Conservation (phyloP, 2,113 vertebrate species). For the Mormoops blainvillei region DNA sequence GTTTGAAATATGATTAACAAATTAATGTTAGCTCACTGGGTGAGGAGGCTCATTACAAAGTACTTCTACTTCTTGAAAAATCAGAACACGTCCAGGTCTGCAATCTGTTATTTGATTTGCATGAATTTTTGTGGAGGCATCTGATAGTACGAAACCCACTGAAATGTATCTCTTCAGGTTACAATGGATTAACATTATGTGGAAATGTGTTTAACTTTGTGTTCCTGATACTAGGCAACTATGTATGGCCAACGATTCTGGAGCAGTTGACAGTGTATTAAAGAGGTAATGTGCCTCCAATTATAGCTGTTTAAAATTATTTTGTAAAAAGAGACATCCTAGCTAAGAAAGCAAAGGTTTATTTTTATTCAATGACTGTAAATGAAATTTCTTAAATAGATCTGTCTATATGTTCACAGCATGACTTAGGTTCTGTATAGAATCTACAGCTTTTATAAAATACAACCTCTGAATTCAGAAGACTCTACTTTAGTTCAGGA, state of each 20-base stretch:
- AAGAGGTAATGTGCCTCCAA: background rate
- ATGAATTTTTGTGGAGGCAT: background rate
- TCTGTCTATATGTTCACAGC: background rate
- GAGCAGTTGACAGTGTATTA: background rate
- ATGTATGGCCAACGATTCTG: background rate
- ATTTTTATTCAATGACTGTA: background rate
- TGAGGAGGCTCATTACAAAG: background rate
- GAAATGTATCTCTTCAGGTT: background rate
- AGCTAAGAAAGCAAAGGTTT: background rate
- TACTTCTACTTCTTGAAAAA: slow-evolving; percentile 29
- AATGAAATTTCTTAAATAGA: background rate
- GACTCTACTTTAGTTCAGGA: background rate
- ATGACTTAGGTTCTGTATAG: background rate
- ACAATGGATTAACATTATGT: background rate
- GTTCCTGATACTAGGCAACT: background rate
- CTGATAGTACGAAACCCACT: background rate
- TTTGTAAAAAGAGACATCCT: background rate
- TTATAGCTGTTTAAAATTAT: background rate
- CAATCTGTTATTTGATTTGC: background rate
- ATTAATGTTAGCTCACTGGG: background rate
- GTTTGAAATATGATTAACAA: background rate
- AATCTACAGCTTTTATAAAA: background rate
- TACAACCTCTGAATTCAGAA: background rate
- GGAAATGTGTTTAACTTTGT: background rate
- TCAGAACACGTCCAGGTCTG: background rate